Evolutionary conservation across 2,888 invertebrate species (phyloP), one percentile per base, ranked within the genome.

Genomic region (Andrena trimmerana): DNA sequence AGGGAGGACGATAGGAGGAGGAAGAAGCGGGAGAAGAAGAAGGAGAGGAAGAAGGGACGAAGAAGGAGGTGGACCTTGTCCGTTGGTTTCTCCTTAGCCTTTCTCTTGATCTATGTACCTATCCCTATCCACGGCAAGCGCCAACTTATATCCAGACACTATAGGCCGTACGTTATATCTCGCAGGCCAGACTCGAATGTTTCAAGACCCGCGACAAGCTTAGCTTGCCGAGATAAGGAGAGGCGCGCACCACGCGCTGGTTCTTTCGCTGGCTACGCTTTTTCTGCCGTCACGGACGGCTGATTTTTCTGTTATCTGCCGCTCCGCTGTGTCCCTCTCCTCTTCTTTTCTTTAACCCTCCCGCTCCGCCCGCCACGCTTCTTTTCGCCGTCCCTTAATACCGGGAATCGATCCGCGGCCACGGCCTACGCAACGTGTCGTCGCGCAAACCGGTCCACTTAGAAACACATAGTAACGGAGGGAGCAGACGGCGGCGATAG

Each of bases 91-190:
- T 86, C 75, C 82, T 78, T 63, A 69, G 75, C 69, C 81, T 83
- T 86, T 86, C 85, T 88, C 86, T 86, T 78, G 79, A 86, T 88
- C 86, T 88, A 88, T 86, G 86, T 83, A 82, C 76, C 75, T 88
- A 88, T 88, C 88, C 77, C 73, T 83, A 86, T 85, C 83, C 87
- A 52, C 81, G 78, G 84, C 81, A 79, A 87, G 85, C 87, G 87
- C 85, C 83, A 81, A 86, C 84, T 85, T 84, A 86, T 82, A 83
- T 82, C 84, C 78, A 72, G 79, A 77, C 78, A 65, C 80, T 86
- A 86, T 86, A 86, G 72, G 65, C 66, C 75, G 67, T 79, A 84
- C 70, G 75, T 88, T 88, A 84, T 79, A 86, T 83, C 86, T 83
- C 54, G 75, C 65, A 69, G 71, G 65, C 65, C 70, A 75, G 78